Conservation (phyloP, 2,113 vertebrate species). For the Sinocyclocheilus rhinocerous region DNA sequence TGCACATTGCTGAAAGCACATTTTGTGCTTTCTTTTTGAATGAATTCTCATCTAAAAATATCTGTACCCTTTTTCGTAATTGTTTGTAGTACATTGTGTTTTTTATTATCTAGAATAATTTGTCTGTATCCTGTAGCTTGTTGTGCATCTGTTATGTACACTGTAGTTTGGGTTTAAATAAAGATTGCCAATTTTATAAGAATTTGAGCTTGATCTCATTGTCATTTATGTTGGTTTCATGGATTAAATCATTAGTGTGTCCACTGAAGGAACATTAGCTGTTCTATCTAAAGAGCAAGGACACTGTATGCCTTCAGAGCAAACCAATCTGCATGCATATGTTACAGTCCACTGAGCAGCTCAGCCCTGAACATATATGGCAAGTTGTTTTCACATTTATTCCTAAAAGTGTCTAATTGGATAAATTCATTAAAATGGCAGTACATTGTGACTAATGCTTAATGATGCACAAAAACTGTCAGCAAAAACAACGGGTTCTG, state of each 20-base stretch:
- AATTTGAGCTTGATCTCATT: neutral
- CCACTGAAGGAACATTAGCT: neutral
- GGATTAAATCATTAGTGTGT: neutral
- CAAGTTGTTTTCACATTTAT: slow-evolving; percentile 14
- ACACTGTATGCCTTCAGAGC: neutral
- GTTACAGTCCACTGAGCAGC: slow-evolving; percentile 53
- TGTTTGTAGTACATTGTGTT: slow-evolving; percentile 60
- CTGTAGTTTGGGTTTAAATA: slow-evolving; percentile 74
- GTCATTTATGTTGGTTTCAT: neutral
- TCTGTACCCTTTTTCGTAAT: slow-evolving; percentile 38
- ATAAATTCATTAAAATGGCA: neutral
- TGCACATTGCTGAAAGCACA: slow-evolving; percentile 33
- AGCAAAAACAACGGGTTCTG: no score
- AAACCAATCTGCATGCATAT: slow-evolving; percentile 56
- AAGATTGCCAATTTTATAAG: slow-evolving; percentile 70
- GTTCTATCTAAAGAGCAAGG: neutral
- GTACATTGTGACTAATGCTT: neutral
- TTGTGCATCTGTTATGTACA: slow-evolving; percentile 65
- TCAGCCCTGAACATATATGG: slow-evolving; percentile 28
- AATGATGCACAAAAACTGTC: no score
- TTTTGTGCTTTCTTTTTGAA: slow-evolving; percentile 26
- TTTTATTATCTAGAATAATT: slow-evolving; percentile 50
- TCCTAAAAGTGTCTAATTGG: neutral
- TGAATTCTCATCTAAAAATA: slow-evolving; percentile 39
- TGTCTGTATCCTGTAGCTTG: slow-evolving; percentile 52